A percentile compares a stretch with the other conserved stretches of the same genome.
These are phyloP conservation scores for Pedetes capensis DNA, from an alignment of 2,113 vertebrate species.

Conservation along the genomic window DNA sequence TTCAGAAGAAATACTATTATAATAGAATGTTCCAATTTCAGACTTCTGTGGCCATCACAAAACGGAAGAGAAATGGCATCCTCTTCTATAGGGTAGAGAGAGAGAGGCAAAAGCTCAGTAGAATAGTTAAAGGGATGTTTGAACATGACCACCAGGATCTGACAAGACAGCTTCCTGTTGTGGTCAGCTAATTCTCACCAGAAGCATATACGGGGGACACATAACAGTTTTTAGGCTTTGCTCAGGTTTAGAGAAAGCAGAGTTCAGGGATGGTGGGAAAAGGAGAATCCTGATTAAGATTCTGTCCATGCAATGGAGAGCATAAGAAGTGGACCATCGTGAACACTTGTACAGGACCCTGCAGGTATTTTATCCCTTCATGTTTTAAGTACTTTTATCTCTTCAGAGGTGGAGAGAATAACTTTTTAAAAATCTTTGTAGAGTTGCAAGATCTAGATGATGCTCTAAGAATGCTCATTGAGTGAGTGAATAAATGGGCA, in stretches of 20 bases:
- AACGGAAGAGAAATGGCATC: not conserved
- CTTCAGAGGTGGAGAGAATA: not conserved
- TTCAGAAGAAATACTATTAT: not conserved
- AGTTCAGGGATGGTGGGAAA: not conserved
- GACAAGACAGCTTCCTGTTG: not conserved
- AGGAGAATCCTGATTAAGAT: not conserved
- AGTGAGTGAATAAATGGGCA: not conserved
- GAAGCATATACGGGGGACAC: not conserved
- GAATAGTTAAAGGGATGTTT: not conserved
- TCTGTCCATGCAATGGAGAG: not conserved
- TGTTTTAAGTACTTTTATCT: not conserved
- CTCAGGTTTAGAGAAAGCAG: not conserved
- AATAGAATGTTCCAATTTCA: not conserved
- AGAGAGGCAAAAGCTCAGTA: not conserved
- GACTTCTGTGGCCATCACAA: not conserved
- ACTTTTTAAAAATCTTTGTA: not conserved
- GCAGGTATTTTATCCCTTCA: not conserved
- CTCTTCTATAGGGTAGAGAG: not conserved
- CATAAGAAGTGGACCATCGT: not conserved
- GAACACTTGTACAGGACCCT: not conserved
- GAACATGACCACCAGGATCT: not conserved
- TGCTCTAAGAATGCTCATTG: not conserved
- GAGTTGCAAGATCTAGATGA: not conserved
- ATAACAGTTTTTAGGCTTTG: not conserved
- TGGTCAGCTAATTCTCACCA: not conserved